Evolutionary conservation across 2,888 invertebrate genomes (phyloP).

Genomic region (Eristalis intricaria): DNA sequence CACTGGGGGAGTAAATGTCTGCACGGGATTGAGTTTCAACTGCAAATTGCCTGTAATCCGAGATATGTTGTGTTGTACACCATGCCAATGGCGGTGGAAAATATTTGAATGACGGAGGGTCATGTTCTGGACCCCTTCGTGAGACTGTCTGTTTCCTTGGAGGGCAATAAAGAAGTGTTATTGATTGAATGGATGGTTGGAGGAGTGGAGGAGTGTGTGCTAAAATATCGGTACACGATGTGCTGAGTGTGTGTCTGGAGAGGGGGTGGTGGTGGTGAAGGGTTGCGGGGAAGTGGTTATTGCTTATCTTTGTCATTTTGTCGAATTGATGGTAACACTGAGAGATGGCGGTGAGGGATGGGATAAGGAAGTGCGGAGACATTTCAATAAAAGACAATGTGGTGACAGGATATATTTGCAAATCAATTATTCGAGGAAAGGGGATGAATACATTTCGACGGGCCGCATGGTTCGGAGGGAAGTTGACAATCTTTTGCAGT

Average conservation of each 20-base stretch:
- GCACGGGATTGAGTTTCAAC: slow-evolving; percentile 43
- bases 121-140: slow-evolving; percentile 33
- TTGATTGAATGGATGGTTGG: slow-evolving; percentile 52
- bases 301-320: not conserved
- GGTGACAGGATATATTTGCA: not conserved
- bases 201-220: slow-evolving; percentile 26
- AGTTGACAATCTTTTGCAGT: too few relatives aligned
- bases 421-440: not conserved
- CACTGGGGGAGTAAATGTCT: slow-evolving; percentile 14
- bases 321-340: not conserved
- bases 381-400: slow-evolving; percentile 1
- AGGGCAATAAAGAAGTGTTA: slow-evolving; percentile 47
- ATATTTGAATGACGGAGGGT: slow-evolving; percentile 54
- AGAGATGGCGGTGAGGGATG: not conserved
- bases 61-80: slow-evolving; percentile 35
- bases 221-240: slow-evolving; percentile 11
- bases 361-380: not conserved
- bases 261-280: not conserved
- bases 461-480: not conserved
- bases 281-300: not conserved
- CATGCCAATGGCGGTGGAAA: slow-evolving; percentile 5
- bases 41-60: slow-evolving; percentile 54
- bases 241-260: not conserved
- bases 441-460: not conserved
- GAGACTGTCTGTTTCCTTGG: slow-evolving; percentile 36